Base-by-base conservation (phyloP, 23 tunicate species). In the Aplidium turbinatum region DNA sequence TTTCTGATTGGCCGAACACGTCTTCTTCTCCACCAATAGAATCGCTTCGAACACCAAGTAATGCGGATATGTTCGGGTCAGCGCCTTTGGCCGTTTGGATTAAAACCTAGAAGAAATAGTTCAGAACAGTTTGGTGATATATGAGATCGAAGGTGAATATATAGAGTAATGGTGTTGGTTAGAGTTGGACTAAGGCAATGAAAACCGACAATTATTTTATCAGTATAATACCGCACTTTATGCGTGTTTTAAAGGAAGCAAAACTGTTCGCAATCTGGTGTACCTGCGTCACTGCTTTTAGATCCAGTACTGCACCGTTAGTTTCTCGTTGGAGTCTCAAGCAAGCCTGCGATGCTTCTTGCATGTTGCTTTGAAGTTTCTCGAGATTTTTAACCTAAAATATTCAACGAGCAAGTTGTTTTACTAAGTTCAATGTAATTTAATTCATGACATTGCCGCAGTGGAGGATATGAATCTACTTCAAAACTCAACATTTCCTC, bases 11-110 rank as follows among this genome's bases (percentile, higher is more conserved):
- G 35, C 6, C 5, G 58, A 4, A 18, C 19, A 47, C 18, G 21
- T 47, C 76, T 9, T 47, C 58, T 7, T 47, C 76, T 6, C 76
- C 58, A 9, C 19, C 58, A 26, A 47, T 31, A 19, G 82, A 47
- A 39, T 65, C 83, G 9, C 39, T 23, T 1, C 75, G 50, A 4
- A 66, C 85, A 13, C 93, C 93, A 19, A 86, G 62, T 58, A 86
- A 63, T 28, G 93, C 93, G 26, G 93, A 86, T 38, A 86, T 46
- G 4, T 86, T 86, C 1, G 93, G 93, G 32, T 86, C 93, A 26
- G 77, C 51, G 1, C 93, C 93, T 54, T 73, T 50, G 3, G 85
- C 79, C 1, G 85, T 86, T 73, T 86, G 83, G 23, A 86, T 53
- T 7, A 86, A 65, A 51, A 78, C 83, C 83, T 78, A 33, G 22